phyloP scores from a whole-genome alignment of 2,797 vertebrate species.

The Sciaenops ocellatus region DNA sequence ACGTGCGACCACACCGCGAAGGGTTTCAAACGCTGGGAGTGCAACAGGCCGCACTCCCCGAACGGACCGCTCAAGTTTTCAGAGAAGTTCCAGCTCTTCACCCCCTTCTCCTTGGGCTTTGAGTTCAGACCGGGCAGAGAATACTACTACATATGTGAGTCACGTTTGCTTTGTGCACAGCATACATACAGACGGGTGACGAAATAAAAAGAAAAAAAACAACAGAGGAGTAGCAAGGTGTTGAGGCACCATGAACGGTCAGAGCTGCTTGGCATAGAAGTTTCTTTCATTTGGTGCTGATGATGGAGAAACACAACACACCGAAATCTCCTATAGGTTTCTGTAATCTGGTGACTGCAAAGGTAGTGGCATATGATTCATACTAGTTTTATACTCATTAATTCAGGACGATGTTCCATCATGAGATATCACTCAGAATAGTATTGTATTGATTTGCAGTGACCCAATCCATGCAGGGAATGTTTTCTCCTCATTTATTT shows the following conservation, averaged over 20 bases:
- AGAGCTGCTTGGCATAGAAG: not conserved
- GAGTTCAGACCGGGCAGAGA: slow-evolving; percentile 98
- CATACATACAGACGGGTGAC: not conserved
- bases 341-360: not conserved
- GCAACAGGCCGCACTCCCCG: slow-evolving; percentile 95
- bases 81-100: slow-evolving; percentile 99
- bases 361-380: not conserved
- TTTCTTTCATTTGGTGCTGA: not conserved
- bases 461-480: too few species aligned
- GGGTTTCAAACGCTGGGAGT: slow-evolving; percentile 99
- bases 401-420: not conserved
- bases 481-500: not conserved
- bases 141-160: slow-evolving; percentile 99
- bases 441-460: not conserved
- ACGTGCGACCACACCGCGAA: slow-evolving; percentile 98
- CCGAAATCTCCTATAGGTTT: not conserved
- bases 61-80: slow-evolving; percentile 98
- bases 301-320: not conserved
- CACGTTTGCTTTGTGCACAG: not conserved
- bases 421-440: not conserved
- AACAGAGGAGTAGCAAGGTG: not conserved
- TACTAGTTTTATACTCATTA: not conserved
- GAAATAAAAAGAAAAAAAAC: not conserved
- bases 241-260: not conserved
- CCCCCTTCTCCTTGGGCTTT: slow-evolving; percentile 97